These are phyloP conservation scores for Trichogramma pretiosum DNA, from an alignment of 1,140 invertebrate species.

Conservation along the genomic window DNA sequence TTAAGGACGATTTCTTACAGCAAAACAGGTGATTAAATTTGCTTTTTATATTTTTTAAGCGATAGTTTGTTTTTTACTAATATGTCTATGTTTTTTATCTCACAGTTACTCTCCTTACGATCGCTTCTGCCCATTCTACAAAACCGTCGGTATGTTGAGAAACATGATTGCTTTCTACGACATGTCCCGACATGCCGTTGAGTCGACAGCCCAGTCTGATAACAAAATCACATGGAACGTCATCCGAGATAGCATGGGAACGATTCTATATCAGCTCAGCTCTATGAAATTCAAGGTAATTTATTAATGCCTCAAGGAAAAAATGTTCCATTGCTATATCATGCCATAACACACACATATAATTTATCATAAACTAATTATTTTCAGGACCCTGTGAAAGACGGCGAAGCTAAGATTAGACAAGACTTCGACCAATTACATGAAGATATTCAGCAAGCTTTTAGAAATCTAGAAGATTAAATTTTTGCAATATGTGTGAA, in stretches of 20 bases:
- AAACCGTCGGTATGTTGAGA: constrained; percentile 95
- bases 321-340: constrained; percentile 1
- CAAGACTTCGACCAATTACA: constrained; percentile 91
- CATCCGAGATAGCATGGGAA: constrained; percentile 93
- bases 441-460: constrained; percentile 92
- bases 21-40: constrained; percentile 70
- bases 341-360: constrained; percentile 10
- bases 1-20: constrained; percentile 99
- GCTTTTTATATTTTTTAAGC: too few species aligned
- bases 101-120: constrained; percentile 91
- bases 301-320: too few species aligned
- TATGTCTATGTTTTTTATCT: constrained; percentile 28
- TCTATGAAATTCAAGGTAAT: constrained; percentile 99
- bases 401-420: constrained; percentile 95
- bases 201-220: constrained; percentile 95
- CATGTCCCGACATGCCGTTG: constrained; percentile 92
- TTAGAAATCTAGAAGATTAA: constrained; percentile 98
- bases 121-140: constrained; percentile 99
- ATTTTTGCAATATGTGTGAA: constrained; percentile 20
- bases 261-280: constrained; percentile 92
- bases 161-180: constrained; percentile 99
- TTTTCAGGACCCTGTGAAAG: constrained; percentile 88
- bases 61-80: constrained; percentile 1
- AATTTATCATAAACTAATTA: constrained; percentile 17
- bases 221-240: constrained; percentile 99